phyloP scores from a whole-genome alignment of 2,888 invertebrate species.

The Callinectes sapidus region DNA sequence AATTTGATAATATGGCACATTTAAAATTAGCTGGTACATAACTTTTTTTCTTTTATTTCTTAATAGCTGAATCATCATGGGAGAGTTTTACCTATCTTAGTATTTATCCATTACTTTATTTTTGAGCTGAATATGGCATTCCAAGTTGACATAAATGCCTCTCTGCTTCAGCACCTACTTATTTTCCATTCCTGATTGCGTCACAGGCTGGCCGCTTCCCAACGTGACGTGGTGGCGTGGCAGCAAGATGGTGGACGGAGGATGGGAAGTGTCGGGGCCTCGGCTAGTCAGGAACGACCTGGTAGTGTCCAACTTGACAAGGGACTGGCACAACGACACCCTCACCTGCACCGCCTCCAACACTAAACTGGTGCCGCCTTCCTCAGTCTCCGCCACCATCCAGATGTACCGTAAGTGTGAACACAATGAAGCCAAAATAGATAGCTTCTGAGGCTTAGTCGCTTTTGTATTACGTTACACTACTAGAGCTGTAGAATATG shows the following conservation, averaged over 20 bases:
- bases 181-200: neutral
- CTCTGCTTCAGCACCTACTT: neutral
- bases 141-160: neutral
- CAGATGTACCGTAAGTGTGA: slow-evolving; percentile 55
- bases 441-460: neutral
- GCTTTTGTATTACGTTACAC: neutral
- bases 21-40: too few relatives aligned
- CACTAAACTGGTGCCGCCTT: slow-evolving; percentile 39
- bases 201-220: slow-evolving; percentile 46
- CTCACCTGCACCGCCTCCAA: slow-evolving; percentile 57
- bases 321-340: slow-evolving; percentile 59
- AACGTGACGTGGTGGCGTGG: slow-evolving; percentile 63
- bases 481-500: neutral
- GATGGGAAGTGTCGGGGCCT: slow-evolving; percentile 48
- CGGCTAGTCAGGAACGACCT: slow-evolving; percentile 50
- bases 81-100: too few relatives aligned
- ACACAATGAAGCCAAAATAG: neutral
- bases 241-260: slow-evolving; percentile 42
- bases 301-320: slow-evolving; percentile 37
- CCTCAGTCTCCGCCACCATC: slow-evolving; percentile 25
- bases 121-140: neutral
- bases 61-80: too few relatives aligned
- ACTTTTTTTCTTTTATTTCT: too few relatives aligned
- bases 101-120: neutral
- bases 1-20: neutral